Conservation (phyloP, 2,113 vertebrate genomes). For the Cyphomyrus plagiostoma region DNA sequence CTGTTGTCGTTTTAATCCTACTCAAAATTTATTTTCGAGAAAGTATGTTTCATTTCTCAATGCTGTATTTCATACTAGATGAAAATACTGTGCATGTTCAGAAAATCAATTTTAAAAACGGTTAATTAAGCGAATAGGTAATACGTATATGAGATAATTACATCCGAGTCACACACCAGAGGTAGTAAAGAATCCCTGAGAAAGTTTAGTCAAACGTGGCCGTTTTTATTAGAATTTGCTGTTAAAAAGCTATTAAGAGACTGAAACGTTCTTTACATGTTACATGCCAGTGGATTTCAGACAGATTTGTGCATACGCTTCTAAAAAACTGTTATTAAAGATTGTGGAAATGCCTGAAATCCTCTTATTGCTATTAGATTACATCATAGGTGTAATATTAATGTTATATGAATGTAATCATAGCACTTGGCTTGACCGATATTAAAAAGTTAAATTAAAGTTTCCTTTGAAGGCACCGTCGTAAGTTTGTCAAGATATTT, state of each 20-base stretch:
- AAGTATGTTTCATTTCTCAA: not conserved
- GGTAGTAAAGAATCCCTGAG: not conserved
- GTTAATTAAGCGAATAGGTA: not conserved
- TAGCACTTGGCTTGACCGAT: constrained; percentile 29
- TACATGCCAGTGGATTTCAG: not conserved
- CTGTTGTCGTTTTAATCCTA: not conserved
- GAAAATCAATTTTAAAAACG: not conserved
- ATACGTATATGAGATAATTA: not conserved
- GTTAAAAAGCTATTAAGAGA: not conserved
- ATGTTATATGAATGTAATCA: constrained; percentile 30
- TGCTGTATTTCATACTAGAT: not conserved
- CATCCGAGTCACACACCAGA: not conserved
- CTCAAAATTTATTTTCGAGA: not conserved
- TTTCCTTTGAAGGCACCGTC: constrained; percentile 21
- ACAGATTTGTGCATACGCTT: not conserved
- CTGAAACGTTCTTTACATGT: not conserved
- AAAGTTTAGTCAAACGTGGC: not conserved
- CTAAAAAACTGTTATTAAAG: not conserved
- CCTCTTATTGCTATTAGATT: constrained; percentile 50
- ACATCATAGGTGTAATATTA: constrained; percentile 45
- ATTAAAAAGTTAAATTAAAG: constrained; percentile 30
- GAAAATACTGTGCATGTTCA: not conserved
- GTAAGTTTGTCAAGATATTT: not conserved
- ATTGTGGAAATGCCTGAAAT: not conserved
- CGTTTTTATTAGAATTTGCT: not conserved